A percentile compares a stretch with the other conserved stretches of the same genome.
Evolutionary conservation across 2,113 vertebrate species (phyloP).

Genomic region (Alaudala cheleensis): DNA sequence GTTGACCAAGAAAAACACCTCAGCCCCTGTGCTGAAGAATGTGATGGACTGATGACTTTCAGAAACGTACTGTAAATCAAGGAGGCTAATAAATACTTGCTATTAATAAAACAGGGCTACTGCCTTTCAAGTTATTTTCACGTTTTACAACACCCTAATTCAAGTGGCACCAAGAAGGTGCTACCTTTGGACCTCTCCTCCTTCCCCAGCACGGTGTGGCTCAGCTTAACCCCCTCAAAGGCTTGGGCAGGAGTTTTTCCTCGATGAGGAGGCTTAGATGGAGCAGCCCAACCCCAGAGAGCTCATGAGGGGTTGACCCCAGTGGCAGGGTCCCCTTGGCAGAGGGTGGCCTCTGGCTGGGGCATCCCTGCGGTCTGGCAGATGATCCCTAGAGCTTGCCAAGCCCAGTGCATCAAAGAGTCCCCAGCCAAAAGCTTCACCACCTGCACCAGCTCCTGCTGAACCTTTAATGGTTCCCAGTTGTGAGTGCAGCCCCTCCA

Average conservation of each 20-base stretch:
- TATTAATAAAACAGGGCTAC: slow-evolving; percentile 57
- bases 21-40: slow-evolving; percentile 60
- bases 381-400: neutral
- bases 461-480: slow-evolving; percentile 4
- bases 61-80: slow-evolving; percentile 67
- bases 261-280: neutral
- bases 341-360: neutral
- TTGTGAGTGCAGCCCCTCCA: neutral
- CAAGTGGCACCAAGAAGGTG: neutral
- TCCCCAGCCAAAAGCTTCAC: neutral
- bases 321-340: neutral
- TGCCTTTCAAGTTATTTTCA: slow-evolving; percentile 61
- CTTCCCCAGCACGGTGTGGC: neutral
- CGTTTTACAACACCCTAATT: neutral
- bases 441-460: neutral
- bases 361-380: neutral
- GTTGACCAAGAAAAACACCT: slow-evolving; percentile 61
- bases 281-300: neutral
- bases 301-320: neutral
- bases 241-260: neutral
- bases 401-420: neutral
- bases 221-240: neutral
- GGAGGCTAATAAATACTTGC: slow-evolving; percentile 69
- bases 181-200: neutral
- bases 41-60: slow-evolving; percentile 63